Evolutionary conservation across 2,797 vertebrate genomes (phyloP), one percentile per base, ranked within the genome.

Genomic region (Platalea minor): DNA sequence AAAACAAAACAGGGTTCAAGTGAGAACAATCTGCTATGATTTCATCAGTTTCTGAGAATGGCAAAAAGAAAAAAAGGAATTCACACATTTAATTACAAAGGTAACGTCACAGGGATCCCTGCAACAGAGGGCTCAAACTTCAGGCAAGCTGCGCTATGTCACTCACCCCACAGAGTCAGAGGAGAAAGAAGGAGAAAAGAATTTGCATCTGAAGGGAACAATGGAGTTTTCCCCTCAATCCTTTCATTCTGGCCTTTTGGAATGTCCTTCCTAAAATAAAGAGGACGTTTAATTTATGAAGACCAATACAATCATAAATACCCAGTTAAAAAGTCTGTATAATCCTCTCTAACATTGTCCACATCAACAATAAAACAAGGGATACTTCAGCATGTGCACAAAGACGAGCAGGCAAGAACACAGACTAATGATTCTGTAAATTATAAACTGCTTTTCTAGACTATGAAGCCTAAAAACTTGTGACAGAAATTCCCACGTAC

Each of bases 201-300:
- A 95, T 90, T 95, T 94, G 91, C 88, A 96, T 91, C 82, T 96
- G 88, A 95, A 97, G 75, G 63, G 91, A 91, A 77, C 54, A 79
- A 85, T 20, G 31, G 56, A 48, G 16, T 72, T 74, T 88, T 48
- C 39, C 33, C 56, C 53, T 80, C 92, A 76, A 1, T n/a, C 63
- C 41, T 31, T 85, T 84, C 76, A 67, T 82, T 89, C 80, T 82
- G 28, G 28, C 51, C 39, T 87, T 95, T 64, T 89, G 57, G 68
- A 75, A 67, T 26, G 63, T 41, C 57, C 64, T 61, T 79, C 70
- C 60, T 70, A 95, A 96, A 93, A 92, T 68, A 91, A 93, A 88
- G 67, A 69, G 0, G 0, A 59, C 8, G 2, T 85, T 86, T 95
- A 81, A 93, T 94, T 94, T 92, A 94, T 25, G 65, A 95, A 92